Conservation (phyloP, 1,140 invertebrate genomes). For the Heliconius hermathena region DNA sequence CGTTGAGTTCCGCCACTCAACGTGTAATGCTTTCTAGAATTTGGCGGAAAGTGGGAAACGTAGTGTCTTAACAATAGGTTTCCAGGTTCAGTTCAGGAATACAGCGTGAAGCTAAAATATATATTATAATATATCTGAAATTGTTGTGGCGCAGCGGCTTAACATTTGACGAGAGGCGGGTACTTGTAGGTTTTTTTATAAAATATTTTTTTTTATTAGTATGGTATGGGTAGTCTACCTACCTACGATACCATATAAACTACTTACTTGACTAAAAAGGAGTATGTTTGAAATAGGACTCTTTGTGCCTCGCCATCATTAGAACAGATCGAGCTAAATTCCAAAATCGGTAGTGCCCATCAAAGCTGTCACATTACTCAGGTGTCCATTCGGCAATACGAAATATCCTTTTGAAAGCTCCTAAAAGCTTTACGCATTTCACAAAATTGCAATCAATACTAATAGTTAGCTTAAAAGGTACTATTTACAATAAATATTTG, state of each 20-base stretch:
- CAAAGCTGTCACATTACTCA: constrained; percentile 8
- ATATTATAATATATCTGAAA: background rate
- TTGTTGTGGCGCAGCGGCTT: too few relatives aligned
- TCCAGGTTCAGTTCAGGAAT: background rate
- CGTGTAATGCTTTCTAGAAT: too few relatives aligned
- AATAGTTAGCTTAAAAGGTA: background rate
- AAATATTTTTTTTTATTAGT: too few relatives aligned
- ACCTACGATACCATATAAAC: too few relatives aligned
- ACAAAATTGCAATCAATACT: background rate
- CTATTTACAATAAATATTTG: background rate
- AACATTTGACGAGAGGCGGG: too few relatives aligned
- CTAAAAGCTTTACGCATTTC: constrained; percentile 1
- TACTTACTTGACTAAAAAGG: background rate
- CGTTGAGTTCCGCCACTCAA: background rate
- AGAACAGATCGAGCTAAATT: background rate
- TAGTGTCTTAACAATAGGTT: background rate
- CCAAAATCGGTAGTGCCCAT: background rate
- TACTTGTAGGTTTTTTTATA: too few relatives aligned
- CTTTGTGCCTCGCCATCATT: background rate
- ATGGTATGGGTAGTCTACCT: too few relatives aligned
- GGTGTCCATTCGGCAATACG: background rate
- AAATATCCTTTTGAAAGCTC: constrained; percentile 7
- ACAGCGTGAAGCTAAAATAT: background rate
- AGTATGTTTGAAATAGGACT: background rate
- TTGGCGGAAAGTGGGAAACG: too few relatives aligned